A percentile compares a stretch with the other conserved stretches of the same genome.
These are phyloP conservation scores for Pantherophis alleghaniensis DNA, from an alignment of 2,797 vertebrate genomes.

Conservation along the genomic window DNA sequence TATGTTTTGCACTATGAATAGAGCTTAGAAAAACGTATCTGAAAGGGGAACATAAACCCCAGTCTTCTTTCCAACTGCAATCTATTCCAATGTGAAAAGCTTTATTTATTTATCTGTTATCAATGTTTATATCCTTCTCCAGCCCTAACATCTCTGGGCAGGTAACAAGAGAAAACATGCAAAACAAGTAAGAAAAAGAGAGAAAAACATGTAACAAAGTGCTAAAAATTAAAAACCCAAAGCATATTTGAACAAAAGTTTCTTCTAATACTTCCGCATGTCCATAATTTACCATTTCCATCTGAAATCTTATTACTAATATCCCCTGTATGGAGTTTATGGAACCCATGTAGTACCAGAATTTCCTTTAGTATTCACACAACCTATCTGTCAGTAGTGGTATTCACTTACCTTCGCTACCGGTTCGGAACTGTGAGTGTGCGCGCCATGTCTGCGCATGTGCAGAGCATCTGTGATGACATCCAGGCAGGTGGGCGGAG, in stretches of 20 bases:
- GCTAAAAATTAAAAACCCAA: background rate
- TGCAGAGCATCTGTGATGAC: no score
- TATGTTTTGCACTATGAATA: background rate
- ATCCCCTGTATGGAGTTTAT: background rate
- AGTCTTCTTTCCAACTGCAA: background rate
- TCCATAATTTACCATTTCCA: background rate
- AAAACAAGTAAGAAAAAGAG: background rate
- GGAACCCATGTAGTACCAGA: background rate
- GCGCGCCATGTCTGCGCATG: no score
- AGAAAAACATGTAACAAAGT: background rate
- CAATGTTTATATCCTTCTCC: background rate
- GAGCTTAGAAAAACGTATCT: background rate
- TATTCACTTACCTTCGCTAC: no score
- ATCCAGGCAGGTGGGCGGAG: no score
- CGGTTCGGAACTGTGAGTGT: no score
- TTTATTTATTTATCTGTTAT: background rate
- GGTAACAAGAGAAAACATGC: background rate
- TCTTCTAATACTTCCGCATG: background rate
- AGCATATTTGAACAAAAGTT: background rate
- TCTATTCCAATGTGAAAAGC: background rate
- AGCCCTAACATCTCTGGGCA: background rate
- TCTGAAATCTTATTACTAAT: background rate
- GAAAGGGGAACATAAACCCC: background rate
- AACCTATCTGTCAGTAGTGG: background rate
- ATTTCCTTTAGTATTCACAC: background rate